phyloP scores from a whole-genome alignment of 2,888 invertebrate genomes.

The Allophyes oxyacanthae region DNA sequence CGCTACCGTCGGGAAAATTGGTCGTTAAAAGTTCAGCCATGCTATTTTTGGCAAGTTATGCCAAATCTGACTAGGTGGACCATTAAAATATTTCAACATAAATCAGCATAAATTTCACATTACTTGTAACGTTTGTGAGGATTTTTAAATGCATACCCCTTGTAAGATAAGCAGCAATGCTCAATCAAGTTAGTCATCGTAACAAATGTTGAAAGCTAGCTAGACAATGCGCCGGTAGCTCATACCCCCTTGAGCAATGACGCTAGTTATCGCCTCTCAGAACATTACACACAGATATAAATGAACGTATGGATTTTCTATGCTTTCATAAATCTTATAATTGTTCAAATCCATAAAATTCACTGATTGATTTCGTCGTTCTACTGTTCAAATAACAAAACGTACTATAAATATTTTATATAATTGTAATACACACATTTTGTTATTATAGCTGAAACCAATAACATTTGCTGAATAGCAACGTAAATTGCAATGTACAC shows the following conservation, averaged over 20 bases:
- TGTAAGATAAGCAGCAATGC: background rate
- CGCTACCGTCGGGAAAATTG: conserved; percentile 23
- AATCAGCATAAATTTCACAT: background rate
- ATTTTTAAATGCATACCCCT: too few relatives aligned
- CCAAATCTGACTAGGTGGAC: background rate
- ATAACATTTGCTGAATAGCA: too few relatives aligned
- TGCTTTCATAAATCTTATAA: conserved; percentile 34
- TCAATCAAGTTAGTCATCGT: conserved; percentile 4
- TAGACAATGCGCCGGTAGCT: conserved; percentile 17
- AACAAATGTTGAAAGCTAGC: conserved; percentile 30
- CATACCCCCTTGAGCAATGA: conserved; percentile 41
- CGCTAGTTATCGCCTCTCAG: conserved; percentile 43
- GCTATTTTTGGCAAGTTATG: conserved; percentile 17
- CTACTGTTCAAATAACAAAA: too few relatives aligned
- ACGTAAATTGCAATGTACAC: too few relatives aligned
- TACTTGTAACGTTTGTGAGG: too few relatives aligned
- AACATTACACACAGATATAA: conserved; percentile 45
- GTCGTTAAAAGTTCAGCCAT: conserved; percentile 21
- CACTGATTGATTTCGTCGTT: background rate
- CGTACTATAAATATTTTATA: too few relatives aligned
- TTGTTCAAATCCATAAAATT: conserved; percentile 17
- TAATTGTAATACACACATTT: too few relatives aligned
- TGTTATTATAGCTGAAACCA: too few relatives aligned
- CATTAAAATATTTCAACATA: background rate
- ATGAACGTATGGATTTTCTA: conserved; percentile 28